These are phyloP conservation scores for Pseudopipra pipra DNA, from an alignment of 2,113 vertebrate genomes.

Conservation along the genomic window DNA sequence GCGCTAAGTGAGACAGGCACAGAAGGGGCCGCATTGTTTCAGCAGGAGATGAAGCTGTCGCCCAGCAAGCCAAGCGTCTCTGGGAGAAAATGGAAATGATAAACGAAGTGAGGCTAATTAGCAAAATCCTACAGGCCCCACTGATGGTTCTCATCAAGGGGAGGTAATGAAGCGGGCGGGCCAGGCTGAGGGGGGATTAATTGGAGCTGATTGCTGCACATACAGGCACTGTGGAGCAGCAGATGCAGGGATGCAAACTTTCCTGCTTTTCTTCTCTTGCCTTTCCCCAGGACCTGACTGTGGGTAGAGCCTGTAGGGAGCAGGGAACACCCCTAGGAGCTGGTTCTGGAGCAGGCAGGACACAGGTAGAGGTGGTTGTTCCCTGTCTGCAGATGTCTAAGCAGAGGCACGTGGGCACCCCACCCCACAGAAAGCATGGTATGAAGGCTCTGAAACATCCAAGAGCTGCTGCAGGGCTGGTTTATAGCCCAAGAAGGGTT, in stretches of 20 bases:
- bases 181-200: slow-evolving; percentile 62
- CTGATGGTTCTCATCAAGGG: slow-evolving; percentile 78
- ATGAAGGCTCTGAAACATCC: neutral
- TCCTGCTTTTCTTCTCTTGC: neutral
- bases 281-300: neutral
- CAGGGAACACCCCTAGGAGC: neutral
- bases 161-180: slow-evolving; percentile 74
- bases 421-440: neutral
- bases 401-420: neutral
- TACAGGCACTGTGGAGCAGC: neutral
- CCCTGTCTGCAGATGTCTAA: neutral
- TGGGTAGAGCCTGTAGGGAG: neutral
- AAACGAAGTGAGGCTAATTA: slow-evolving; percentile 81
- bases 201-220: slow-evolving; percentile 61
- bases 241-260: neutral
- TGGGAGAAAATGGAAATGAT: slow-evolving; percentile 79
- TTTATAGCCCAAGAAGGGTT: neutral
- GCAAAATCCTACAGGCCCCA: slow-evolving; percentile 79
- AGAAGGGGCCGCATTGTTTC: slow-evolving; percentile 76
- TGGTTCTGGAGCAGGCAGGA: neutral
- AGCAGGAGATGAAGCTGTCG: slow-evolving; percentile 78
- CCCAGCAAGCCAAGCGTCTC: slow-evolving; percentile 72
- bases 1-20: slow-evolving; percentile 80
- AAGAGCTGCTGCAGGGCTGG: neutral
- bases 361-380: fast-evolving